phyloP scores from a whole-genome alignment of 2,797 vertebrate genomes.

The Melanotaenia boesemani region DNA sequence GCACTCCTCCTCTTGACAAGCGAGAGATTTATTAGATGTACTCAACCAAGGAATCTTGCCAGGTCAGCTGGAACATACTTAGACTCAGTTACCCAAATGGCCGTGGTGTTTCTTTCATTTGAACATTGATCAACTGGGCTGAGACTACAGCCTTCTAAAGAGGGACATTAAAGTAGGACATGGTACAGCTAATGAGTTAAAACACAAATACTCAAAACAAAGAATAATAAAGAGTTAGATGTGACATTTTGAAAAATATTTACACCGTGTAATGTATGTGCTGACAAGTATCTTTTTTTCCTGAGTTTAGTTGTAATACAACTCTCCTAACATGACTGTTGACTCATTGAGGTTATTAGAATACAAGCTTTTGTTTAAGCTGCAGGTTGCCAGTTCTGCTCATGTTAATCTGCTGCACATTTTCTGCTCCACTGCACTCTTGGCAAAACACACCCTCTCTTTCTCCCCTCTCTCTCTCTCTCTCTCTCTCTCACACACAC shows the following conservation, averaged over 20 bases:
- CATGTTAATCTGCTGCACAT: conserved; percentile 69
- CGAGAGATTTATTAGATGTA: conserved; percentile 44
- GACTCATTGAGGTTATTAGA: conserved; percentile 43
- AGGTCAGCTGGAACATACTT: conserved; percentile 64
- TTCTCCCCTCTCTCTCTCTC: conserved; percentile 1
- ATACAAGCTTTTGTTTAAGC: conserved; percentile 57
- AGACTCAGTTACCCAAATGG: conserved; percentile 66
- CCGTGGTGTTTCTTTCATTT: conserved; percentile 63
- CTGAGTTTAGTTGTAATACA: conserved; percentile 1
- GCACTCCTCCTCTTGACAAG: conserved; percentile 27
- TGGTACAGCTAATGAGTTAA: conserved; percentile 16
- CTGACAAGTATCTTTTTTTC: not conserved
- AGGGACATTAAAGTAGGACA: conserved; percentile 55
- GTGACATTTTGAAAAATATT: not conserved
- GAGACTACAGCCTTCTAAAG: conserved; percentile 48
- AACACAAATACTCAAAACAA: conserved; percentile 28
- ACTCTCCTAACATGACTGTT: conserved; percentile 9
- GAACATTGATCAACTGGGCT: conserved; percentile 57
- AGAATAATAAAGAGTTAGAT: conserved; percentile 14
- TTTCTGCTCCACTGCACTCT: conserved; percentile 64
- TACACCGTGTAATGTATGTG: not conserved
- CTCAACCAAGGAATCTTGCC: conserved; percentile 53
- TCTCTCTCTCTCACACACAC: not conserved
- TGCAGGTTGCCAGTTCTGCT: conserved; percentile 54
- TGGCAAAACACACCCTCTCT: conserved; percentile 39